Evolutionary conservation across 1,140 invertebrate species (phyloP).

Genomic region (Parapsyche elsis): DNA sequence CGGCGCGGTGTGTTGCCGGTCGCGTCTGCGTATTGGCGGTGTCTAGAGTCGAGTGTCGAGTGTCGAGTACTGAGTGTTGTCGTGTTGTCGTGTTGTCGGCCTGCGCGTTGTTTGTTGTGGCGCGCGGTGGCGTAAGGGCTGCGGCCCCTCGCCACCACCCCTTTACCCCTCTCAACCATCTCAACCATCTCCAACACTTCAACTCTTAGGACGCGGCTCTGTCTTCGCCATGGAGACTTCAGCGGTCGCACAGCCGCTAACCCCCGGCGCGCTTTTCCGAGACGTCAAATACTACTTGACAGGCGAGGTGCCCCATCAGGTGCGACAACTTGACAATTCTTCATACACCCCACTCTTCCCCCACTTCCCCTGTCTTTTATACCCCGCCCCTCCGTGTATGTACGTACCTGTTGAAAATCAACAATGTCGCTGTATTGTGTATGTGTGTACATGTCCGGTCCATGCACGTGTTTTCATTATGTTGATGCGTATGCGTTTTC

Average conservation of each 20-base stretch:
- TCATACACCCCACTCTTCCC: not conserved
- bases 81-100: not conserved
- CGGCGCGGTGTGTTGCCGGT: too few relatives aligned
- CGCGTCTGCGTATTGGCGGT: too few relatives aligned
- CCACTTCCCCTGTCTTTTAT: not conserved
- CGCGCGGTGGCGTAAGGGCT: not conserved
- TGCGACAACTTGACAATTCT: conserved; percentile 60
- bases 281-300: conserved; percentile 79
- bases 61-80: too few relatives aligned
- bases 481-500: not conserved
- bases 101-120: not conserved
- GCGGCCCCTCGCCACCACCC: not conserved
- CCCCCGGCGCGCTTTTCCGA: conserved; percentile 66
- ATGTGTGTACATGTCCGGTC: too few relatives aligned
- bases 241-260: conserved; percentile 10
- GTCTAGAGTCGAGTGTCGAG: too few relatives aligned
- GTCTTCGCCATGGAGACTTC: not conserved
- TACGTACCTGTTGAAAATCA: too few relatives aligned
- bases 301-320: conserved; percentile 75
- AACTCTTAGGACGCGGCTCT: too few relatives aligned
- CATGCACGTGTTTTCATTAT: not conserved
- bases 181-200: not conserved
- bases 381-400: too few relatives aligned
- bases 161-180: not conserved
- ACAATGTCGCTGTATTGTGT: too few relatives aligned